Base-by-base conservation (phyloP, 2,888 invertebrate genomes). In the Dysmachus trigonus region DNA sequence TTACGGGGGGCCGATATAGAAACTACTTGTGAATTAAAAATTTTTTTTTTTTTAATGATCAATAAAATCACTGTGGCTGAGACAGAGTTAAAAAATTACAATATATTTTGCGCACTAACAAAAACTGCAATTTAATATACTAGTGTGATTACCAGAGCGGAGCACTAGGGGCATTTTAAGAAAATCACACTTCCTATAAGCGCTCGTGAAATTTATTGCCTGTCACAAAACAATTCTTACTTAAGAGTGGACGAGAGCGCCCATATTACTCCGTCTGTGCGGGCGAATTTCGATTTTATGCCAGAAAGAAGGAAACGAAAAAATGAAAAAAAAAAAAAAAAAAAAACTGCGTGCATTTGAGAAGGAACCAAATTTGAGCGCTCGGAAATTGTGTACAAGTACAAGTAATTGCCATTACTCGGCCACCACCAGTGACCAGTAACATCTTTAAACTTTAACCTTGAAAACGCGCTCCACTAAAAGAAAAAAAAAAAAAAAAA, bases 371-470 rank as follows among this genome's bases (percentile, higher is more conserved):
- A 51, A 51, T n/a, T 51, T 15, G 22, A 27, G 27, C 10, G 62
- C 62, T 62, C 27, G 22, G 62, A 53, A 53, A 53, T 53, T 53
- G 53, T 62, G 22, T 62, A 62, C 27, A 62, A 6, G n/a, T 10
- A 0, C 62, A 27, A 62, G 62, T 62, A 62, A 62, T 62, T 62
- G 10, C 27, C 27, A 22, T 18, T n/a, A 10, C 22, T 62, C 6
- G 47, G 47, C 62, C 22, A 53, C 62, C 51, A 18, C 38, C n/a
- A n/a, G n/a, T n/a, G 47, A 47, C 47, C 47, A 62, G 62, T 62
- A 62, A 62, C 62, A 62, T 81, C 81, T 51, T 81, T 51, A 82
- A 82, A 71, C 30, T 35, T 62, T 83, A 83, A 83, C 83, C 83
- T 83, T 83, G 83, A 83, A 71, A 72, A 35, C 15, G 38, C 18